Evolutionary conservation across 2,888 invertebrate species (phyloP).

Genomic region (Patella ulyssiponensis): DNA sequence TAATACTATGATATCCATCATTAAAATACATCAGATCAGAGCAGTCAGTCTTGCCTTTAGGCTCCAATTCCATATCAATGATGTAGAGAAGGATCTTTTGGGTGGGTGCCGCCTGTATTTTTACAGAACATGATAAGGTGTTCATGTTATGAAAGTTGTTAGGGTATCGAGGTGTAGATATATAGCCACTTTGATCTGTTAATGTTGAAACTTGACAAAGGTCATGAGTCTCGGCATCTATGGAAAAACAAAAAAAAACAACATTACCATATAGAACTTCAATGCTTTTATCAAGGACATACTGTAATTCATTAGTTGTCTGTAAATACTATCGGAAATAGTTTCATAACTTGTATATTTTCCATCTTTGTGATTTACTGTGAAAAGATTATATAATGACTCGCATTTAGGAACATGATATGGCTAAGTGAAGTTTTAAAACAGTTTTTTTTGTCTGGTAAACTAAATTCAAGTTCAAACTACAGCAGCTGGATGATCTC

Average conservation of each 20-base stretch:
- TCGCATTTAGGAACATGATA: no score
- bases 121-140: slow-evolving; percentile 48
- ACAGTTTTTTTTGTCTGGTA: no score
- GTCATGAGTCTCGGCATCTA: slow-evolving; percentile 49
- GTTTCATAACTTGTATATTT: no score
- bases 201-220: slow-evolving; percentile 51
- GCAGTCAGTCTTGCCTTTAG: slow-evolving; percentile 53
- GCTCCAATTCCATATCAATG: slow-evolving; percentile 62
- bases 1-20: slow-evolving; percentile 55
- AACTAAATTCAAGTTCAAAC: no score
- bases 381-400: no score
- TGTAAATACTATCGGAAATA: no score
- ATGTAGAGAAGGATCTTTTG: slow-evolving; percentile 61
- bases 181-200: slow-evolving; percentile 58
- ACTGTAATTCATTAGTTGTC: no score
- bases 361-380: no score
- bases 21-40: slow-evolving; percentile 61
- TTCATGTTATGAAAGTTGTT: slow-evolving; percentile 47
- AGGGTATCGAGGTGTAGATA: slow-evolving; percentile 65
- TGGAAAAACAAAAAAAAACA: neutral
- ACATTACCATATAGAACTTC: neutral
- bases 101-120: slow-evolving; percentile 47
- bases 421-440: no score
- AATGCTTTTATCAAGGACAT: no score
- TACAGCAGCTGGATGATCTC: no score